A percentile compares a stretch with the other conserved stretches of the same genome.
phyloP scores from a whole-genome alignment of 2,888 invertebrate genomes.

The Ischnura elegans region DNA sequence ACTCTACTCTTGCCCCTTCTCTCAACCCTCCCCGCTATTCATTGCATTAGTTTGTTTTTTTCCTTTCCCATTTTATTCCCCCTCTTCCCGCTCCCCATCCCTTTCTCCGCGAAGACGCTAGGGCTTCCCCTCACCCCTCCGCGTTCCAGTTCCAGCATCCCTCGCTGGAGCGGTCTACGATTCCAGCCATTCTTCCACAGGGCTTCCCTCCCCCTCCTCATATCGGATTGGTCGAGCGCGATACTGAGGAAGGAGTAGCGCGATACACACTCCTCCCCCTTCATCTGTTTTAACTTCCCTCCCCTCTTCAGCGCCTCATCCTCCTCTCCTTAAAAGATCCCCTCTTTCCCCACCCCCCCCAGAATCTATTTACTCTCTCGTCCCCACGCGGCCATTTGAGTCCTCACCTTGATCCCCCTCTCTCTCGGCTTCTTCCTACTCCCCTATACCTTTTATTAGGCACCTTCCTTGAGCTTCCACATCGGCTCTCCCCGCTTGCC shows the following conservation, averaged over 20 bases:
- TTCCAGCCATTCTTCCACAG: slow-evolving; percentile 15
- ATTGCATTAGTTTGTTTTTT: not conserved
- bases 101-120: not conserved
- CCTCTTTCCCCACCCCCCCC: not conserved
- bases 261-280: not conserved
- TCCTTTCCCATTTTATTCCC: not conserved
- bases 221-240: slow-evolving; percentile 54
- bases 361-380: too few species aligned
- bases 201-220: slow-evolving; percentile 34
- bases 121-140: not conserved
- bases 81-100: not conserved
- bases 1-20: too few species aligned
- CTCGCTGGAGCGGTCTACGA: not conserved
- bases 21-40: not conserved
- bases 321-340: not conserved
- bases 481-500: too few species aligned
- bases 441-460: too few species aligned
- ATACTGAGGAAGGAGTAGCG: slow-evolving; percentile 32
- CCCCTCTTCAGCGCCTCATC: not conserved
- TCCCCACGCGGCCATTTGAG: too few species aligned
- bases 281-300: not conserved
- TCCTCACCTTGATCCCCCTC: not conserved
- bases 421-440: too few species aligned
- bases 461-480: not conserved
- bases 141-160: not conserved